phyloP scores from a whole-genome alignment of 2,888 invertebrate genomes.

The Pemphredon lugubris region DNA sequence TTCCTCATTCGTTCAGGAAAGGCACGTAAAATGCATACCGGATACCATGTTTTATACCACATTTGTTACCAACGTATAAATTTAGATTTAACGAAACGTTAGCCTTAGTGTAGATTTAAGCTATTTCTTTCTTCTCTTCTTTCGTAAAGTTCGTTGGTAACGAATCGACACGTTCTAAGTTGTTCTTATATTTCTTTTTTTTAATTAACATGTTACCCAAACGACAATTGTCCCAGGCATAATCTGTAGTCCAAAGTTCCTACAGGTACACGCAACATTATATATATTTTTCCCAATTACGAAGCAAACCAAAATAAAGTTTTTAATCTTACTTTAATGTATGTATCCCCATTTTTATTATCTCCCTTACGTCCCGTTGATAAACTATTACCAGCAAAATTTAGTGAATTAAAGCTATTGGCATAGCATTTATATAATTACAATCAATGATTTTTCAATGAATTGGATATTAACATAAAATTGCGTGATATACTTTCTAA shows the following conservation, averaged over 20 bases:
- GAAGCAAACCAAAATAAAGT: slow-evolving; percentile 79
- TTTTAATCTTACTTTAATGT: slow-evolving; percentile 70
- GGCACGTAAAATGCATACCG: slow-evolving; percentile 55
- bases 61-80: slow-evolving; percentile 79
- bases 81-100: slow-evolving; percentile 69
- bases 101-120: slow-evolving; percentile 72
- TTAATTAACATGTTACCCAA: slow-evolving; percentile 65
- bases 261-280: slow-evolving; percentile 77
- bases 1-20: slow-evolving; percentile 41
- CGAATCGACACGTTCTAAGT: slow-evolving; percentile 52
- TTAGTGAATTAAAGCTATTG: too few species aligned
- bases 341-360: too few species aligned
- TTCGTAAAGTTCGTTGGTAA: slow-evolving; percentile 63
- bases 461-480: too few species aligned
- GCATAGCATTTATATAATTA: too few species aligned
- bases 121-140: slow-evolving; percentile 42
- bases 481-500: too few species aligned
- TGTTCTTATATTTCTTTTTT: slow-evolving; percentile 39
- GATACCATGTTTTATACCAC: slow-evolving; percentile 77
- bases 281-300: slow-evolving; percentile 79
- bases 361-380: too few species aligned
- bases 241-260: slow-evolving; percentile 80
- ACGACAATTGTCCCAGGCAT: slow-evolving; percentile 69
- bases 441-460: too few species aligned
- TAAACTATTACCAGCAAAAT: too few species aligned